phyloP scores from a whole-genome alignment of 2,113 vertebrate genomes.

The Lagopus leucura region DNA sequence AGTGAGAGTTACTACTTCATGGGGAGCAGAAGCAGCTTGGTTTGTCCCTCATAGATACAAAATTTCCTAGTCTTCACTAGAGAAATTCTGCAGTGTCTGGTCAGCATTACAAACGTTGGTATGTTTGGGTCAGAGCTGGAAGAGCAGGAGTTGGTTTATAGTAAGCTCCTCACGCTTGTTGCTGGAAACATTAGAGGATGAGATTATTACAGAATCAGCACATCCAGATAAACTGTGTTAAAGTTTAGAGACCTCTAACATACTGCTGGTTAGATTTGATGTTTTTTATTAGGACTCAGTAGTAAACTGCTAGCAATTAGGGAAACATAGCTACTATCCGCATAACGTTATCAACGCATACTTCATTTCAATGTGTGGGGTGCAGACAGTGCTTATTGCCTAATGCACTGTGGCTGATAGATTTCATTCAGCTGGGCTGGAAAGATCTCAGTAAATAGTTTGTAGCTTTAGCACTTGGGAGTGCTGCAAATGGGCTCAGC shows the following conservation, averaged over 20 bases:
- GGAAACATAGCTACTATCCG: neutral
- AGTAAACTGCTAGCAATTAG: neutral
- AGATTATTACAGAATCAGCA: neutral
- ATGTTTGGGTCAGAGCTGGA: neutral
- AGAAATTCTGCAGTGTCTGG: neutral
- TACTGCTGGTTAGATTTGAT: neutral
- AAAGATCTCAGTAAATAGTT: neutral
- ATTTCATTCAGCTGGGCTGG: neutral
- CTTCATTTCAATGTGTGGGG: neutral
- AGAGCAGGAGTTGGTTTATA: neutral
- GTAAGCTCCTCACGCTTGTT: accelerated
- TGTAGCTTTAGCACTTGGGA: neutral
- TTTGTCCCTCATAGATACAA: neutral
- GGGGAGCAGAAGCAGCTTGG: neutral
- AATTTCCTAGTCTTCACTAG: neutral
- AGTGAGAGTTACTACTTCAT: neutral
- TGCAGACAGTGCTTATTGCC: neutral
- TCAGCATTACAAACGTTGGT: neutral
- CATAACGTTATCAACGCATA: neutral
- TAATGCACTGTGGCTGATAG: neutral
- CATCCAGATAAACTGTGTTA: neutral
- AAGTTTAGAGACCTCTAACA: neutral
- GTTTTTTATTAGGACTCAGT: neutral
- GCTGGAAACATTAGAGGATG: neutral
- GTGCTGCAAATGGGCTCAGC: accelerated